Conservation (phyloP, 2,113 vertebrate genomes). For the Elephantulus edwardii region DNA sequence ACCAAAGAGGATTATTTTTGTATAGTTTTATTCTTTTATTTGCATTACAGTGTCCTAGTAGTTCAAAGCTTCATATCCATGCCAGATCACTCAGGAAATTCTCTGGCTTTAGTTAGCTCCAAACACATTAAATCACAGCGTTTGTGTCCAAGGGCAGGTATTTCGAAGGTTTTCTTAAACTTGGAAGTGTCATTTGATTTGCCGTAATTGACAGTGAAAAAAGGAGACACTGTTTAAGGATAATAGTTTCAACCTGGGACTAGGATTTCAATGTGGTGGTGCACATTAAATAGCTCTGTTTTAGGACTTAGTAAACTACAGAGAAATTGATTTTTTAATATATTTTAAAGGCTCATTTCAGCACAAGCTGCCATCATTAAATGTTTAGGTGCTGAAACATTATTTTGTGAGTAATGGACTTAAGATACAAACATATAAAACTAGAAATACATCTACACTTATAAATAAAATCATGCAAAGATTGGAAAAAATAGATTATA, state of each 20-base stretch:
- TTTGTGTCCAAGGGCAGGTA: neutral
- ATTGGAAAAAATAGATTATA: neutral
- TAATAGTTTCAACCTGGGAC: neutral
- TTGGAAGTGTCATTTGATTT: conserved; percentile 4
- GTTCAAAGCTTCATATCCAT: neutral
- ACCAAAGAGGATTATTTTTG: neutral
- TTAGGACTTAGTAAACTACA: conserved; percentile 40
- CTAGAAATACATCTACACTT: conserved; percentile 34
- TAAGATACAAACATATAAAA: conserved; percentile 36
- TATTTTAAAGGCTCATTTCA: conserved; percentile 64
- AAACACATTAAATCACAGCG: neutral
- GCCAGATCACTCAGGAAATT: neutral
- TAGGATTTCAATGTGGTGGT: conserved; percentile 33
- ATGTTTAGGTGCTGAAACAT: conserved; percentile 58
- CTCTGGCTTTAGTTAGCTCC: conserved; percentile 9
- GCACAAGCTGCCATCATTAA: conserved; percentile 35
- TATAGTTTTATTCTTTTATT: neutral
- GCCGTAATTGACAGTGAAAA: neutral
- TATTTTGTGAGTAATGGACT: conserved; percentile 7
- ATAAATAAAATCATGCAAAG: neutral
- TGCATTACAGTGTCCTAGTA: neutral
- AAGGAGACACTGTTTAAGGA: neutral
- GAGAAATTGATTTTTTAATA: conserved; percentile 56
- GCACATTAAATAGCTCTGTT: neutral
- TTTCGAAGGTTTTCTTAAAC: neutral